These are phyloP conservation scores for Schmidtea mediterranea DNA, from an alignment of 1,140 invertebrate genomes.

Conservation along the genomic window DNA sequence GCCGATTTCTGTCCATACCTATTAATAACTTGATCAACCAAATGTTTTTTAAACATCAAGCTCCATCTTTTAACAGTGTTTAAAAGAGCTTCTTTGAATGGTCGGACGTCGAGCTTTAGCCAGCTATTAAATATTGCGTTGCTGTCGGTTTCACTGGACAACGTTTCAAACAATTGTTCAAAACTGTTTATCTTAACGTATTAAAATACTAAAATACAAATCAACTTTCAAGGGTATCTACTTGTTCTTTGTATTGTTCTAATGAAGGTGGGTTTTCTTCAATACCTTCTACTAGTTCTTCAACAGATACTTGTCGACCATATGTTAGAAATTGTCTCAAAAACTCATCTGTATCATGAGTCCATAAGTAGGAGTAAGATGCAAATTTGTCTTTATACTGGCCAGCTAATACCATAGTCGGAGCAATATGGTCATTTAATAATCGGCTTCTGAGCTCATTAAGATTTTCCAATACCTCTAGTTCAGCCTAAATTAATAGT, in stretches of 20 bases:
- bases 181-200: constrained; percentile 51
- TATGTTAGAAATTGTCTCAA: constrained; percentile 70
- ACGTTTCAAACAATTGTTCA: constrained; percentile 51
- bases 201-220: too few species aligned
- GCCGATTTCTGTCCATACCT: too few species aligned
- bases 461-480: constrained; percentile 13
- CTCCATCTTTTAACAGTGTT: constrained; percentile 52
- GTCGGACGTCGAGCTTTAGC: constrained; percentile 56
- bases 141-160: constrained; percentile 16
- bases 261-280: constrained; percentile 43
- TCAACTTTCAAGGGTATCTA: too few species aligned
- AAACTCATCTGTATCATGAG: constrained; percentile 54
- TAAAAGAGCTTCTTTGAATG: constrained; percentile 24
- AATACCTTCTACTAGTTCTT: constrained; percentile 45
- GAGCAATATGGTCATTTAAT: constrained; percentile 22
- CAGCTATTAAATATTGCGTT: constrained; percentile 53
- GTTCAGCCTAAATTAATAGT: constrained; percentile 5
- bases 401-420: constrained; percentile 23
- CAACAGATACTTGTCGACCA: constrained; percentile 47
- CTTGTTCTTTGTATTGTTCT: constrained; percentile 58
- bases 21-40: constrained; percentile 47
- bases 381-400: constrained; percentile 26
- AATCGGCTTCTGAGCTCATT: constrained; percentile 23
- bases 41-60: constrained; percentile 71
- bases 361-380: constrained; percentile 49